Evolutionary conservation across 2,888 invertebrate species (phyloP).

Genomic region (Heteromurus nitidus): DNA sequence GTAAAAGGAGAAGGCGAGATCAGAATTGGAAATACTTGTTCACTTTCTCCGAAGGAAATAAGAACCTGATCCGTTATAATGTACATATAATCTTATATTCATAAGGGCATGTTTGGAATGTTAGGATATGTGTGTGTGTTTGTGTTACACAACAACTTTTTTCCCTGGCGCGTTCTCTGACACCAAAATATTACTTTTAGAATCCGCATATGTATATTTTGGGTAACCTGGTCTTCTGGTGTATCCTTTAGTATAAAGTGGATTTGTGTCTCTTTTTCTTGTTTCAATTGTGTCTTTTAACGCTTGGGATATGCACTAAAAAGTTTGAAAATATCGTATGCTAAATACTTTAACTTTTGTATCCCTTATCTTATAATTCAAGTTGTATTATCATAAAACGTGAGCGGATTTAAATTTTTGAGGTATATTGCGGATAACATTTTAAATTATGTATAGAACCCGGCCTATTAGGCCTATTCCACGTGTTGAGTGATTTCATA

Average conservation of each 20-base stretch:
- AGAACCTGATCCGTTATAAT: background rate
- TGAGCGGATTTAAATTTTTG: too few relatives aligned
- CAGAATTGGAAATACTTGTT: slow-evolving; percentile 47
- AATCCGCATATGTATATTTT: too few relatives aligned
- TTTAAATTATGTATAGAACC: too few relatives aligned
- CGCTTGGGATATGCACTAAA: background rate
- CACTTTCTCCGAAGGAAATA: slow-evolving; percentile 5
- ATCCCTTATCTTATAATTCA: background rate
- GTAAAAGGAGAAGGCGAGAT: slow-evolving; percentile 33
- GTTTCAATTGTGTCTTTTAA: too few relatives aligned
- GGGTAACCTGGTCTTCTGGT: too few relatives aligned
- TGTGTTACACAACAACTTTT: background rate
- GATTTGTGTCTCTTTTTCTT: too few relatives aligned
- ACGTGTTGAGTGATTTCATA: too few relatives aligned
- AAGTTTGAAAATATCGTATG: background rate
- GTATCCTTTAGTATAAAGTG: too few relatives aligned
- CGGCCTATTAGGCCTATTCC: too few relatives aligned
- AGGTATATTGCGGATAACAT: too few relatives aligned
- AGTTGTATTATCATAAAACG: too few relatives aligned
- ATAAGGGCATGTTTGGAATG: background rate
- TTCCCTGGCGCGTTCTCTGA: background rate
- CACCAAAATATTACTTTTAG: background rate
- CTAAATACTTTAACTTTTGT: background rate
- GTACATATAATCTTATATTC: slow-evolving; percentile 6
- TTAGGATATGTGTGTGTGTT: background rate